Base-by-base conservation (phyloP, 2,797 vertebrate genomes). In the Alauda arvensis region DNA sequence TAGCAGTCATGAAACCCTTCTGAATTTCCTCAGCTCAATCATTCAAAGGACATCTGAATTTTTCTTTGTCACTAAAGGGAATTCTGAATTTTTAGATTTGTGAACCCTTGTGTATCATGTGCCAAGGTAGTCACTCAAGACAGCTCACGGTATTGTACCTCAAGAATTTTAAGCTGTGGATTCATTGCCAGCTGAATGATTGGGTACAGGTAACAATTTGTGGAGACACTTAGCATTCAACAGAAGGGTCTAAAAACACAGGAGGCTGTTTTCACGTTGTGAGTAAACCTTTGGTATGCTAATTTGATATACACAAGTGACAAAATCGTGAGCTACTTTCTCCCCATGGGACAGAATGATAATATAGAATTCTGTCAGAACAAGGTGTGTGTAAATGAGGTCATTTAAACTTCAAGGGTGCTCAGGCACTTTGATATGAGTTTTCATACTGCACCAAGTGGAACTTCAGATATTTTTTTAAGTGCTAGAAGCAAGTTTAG, bases 321-420 rank as follows among this genome's bases (percentile, higher is more conserved):
- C 83, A 93, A 95, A 94, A 72, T 49, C 91, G 46, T 87, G 82
- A 94, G 75, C 55, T 74, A 5, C 39, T 55, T 83, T 92, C 85
- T 90, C 90, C 70, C 68, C 61, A 48, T 33, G 79, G 71, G 74
- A 85, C 62, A 33, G 88, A 65, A 84, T 18, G 52, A 48, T 91
- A 89, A 91, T 94, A 67, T 34, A 79, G 52, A 93, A 94, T 88
- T 95, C 76, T 87, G 46, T 80, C 77, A 92, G 89, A 95, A 89
- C 45, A 40, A 85, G 88, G 84, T 42, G 55, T 66, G 51, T 76
- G 55, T 61, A 95, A 94, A 94, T 95, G 87, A 95, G 89, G 90
- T 89, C 75, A 75, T 67, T 94, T 94, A 87, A 94, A 91, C 83
- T 92, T 96, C 91, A 94, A 72, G 89, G 52, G 59, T 93, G 67